These are phyloP conservation scores for Echiichthys vipera DNA, from an alignment of 2,797 vertebrate genomes.

Conservation along the genomic window DNA sequence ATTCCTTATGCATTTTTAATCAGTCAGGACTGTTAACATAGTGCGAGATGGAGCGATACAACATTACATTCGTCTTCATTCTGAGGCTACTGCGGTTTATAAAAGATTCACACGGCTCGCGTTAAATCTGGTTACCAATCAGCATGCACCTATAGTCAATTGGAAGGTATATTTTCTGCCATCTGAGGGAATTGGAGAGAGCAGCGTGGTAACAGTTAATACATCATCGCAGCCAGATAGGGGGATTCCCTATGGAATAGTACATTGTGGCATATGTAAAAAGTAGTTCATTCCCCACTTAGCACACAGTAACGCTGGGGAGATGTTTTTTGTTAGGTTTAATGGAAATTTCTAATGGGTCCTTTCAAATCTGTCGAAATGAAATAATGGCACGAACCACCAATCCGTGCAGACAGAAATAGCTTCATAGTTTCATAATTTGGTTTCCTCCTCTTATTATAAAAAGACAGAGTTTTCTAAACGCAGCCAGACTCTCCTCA, in stretches of 20 bases:
- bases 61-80: slow-evolving; percentile 63
- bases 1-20: slow-evolving; percentile 84
- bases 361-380: slow-evolving; percentile 82
- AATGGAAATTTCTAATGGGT: slow-evolving; percentile 84
- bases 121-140: slow-evolving; percentile 67
- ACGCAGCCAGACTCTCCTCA: slow-evolving; percentile 57
- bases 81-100: slow-evolving; percentile 60
- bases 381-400: slow-evolving; percentile 79
- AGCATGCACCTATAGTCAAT: slow-evolving; percentile 55
- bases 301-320: slow-evolving; percentile 80
- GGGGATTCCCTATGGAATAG: slow-evolving; percentile 77
- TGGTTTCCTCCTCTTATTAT: slow-evolving; percentile 60
- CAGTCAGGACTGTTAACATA: slow-evolving; percentile 79
- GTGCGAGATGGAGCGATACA: slow-evolving; percentile 74
- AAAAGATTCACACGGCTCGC: slow-evolving; percentile 59
- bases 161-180: slow-evolving; percentile 63
- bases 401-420: slow-evolving; percentile 76
- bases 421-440: slow-evolving; percentile 77
- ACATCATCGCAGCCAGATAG: slow-evolving; percentile 79
- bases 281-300: slow-evolving; percentile 87
- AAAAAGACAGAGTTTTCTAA: slow-evolving; percentile 58
- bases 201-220: slow-evolving; percentile 79
- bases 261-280: slow-evolving; percentile 81
- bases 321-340: slow-evolving; percentile 81
- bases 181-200: slow-evolving; percentile 70